Percentiles rank a stretch among this genome's conserved stretches.
Evolutionary conservation across 2,888 invertebrate genomes (phyloP).

Genomic region (Suillia variegata): DNA sequence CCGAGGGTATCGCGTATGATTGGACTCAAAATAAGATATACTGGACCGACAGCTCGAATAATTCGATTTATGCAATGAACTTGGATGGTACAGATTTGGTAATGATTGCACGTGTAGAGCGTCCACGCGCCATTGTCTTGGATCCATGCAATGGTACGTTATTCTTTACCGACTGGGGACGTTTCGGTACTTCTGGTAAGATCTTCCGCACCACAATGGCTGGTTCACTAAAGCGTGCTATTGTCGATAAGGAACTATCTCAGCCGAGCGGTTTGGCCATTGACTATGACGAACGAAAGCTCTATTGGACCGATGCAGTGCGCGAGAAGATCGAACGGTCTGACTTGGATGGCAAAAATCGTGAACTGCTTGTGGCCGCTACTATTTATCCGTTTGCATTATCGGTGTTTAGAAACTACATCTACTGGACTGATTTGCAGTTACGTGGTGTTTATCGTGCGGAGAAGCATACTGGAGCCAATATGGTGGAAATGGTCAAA

Average conservation of each 20-base stretch:
- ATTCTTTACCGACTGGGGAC: conserved; percentile 96
- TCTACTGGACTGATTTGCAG: conserved; percentile 96
- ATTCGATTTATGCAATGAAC: conserved; percentile 94
- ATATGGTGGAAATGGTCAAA: conserved; percentile 92
- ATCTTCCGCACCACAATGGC: conserved; percentile 97
- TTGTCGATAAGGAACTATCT: conserved; percentile 87
- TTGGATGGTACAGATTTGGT: conserved; percentile 84
- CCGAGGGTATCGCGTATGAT: conserved; percentile 93
- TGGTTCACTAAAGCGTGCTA: conserved; percentile 85
- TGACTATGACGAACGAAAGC: conserved; percentile 89
- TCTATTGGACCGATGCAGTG: conserved; percentile 98
- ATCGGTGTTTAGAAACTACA: conserved; percentile 85
- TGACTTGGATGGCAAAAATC: conserved; percentile 81
- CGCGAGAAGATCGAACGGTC: conserved; percentile 94
- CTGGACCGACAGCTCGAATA: conserved; percentile 96
- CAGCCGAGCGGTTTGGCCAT: conserved; percentile 96
- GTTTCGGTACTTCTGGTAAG: conserved; percentile 90
- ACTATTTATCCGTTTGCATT: conserved; percentile 96
- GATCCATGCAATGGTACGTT: conserved; percentile 96
- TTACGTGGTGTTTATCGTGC: conserved; percentile 93
- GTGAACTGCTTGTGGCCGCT: conserved; percentile 84
- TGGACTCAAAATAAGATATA: conserved; percentile 98
- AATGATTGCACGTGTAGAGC: conserved; percentile 90
- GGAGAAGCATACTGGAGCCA: conserved; percentile 95
- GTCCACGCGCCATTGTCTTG: conserved; percentile 92